Evolutionary conservation across 2,113 vertebrate genomes (phyloP), one percentile per base, ranked within the genome.

Genomic region (Alexandromys fortis): DNA sequence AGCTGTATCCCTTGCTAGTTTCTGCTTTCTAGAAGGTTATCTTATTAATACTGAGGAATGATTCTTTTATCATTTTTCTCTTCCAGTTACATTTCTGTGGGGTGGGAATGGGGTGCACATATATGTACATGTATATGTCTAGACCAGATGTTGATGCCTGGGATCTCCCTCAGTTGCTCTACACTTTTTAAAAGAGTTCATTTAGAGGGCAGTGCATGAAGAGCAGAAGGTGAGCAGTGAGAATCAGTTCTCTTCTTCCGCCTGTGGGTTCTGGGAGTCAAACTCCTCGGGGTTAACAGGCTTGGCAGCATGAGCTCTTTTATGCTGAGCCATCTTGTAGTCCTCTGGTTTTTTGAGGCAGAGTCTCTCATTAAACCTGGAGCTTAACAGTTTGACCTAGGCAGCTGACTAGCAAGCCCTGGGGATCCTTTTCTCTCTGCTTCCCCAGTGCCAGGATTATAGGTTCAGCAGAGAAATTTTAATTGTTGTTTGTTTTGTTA

Each of bases 61-160:
- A 33, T 83, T 95, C 91, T 67, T 88, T 73, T 86, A 52, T 85
- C 63, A n/a, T 63, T n/a, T n/a, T 91, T n/a, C 33, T 89, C 58
- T 68, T 49, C n/a, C 3, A 88, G 49, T n/a, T 91, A 55, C 45
- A 22, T 35, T 45, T 49, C 63, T 72, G 17, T 72, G 68, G 68
- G 7, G 35, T 72, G 7, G 68, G 35, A 30, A 13, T 33, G 1
- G 35, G 33, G 68, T n/a, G 82, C 58, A 45, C 16, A 85, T 85
- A 42, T 49, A 42, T 6, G n/a, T 42, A 30, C 58, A 42, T 86
- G 45, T 45, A 9, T 12, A 45, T 28, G 13, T 86, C 30, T 67
- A 49, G 33, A 12, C 45, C 67, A 52, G 65, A 70, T 33, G 42
- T 86, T 68, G 19, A 68, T 28, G 33, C 30, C 33, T 17, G 82